Percentiles rank a stretch among this genome's conserved stretches.
phyloP scores from a whole-genome alignment of 2,888 invertebrate genomes.

The Chironomus riparius region DNA sequence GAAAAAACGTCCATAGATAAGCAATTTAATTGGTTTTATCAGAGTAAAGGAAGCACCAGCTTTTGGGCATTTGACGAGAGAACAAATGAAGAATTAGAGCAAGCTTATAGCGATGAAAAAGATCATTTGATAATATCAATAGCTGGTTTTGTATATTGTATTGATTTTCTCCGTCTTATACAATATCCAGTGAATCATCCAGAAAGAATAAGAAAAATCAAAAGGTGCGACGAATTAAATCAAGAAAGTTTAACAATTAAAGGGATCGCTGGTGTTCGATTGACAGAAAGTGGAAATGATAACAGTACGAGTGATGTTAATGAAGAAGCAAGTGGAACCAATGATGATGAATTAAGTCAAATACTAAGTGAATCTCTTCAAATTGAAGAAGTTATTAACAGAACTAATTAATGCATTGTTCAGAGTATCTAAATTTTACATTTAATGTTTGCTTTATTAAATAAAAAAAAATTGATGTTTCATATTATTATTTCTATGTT shows the following conservation, averaged over 20 bases:
- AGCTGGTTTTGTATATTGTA: neutral
- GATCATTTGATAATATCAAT: neutral
- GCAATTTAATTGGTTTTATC: neutral
- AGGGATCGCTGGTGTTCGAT: conserved; percentile 13
- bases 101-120: neutral
- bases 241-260: neutral
- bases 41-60: neutral
- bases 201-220: neutral
- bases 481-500: no score
- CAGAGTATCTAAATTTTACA: no score
- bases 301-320: neutral
- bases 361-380: neutral
- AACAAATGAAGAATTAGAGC: neutral
- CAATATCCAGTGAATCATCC: neutral
- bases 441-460: no score
- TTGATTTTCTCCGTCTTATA: neutral
- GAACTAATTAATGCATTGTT: no score
- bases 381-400: neutral
- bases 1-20: neutral
- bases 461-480: no score
- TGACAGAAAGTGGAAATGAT: neutral
- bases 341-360: neutral
- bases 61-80: conserved; percentile 14
- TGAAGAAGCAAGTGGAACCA: neutral
- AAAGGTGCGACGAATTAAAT: neutral